A percentile compares a stretch with the other conserved stretches of the same genome.
Conservation (phyloP, 2,113 vertebrate species). For the Catharus minimus region DNA sequence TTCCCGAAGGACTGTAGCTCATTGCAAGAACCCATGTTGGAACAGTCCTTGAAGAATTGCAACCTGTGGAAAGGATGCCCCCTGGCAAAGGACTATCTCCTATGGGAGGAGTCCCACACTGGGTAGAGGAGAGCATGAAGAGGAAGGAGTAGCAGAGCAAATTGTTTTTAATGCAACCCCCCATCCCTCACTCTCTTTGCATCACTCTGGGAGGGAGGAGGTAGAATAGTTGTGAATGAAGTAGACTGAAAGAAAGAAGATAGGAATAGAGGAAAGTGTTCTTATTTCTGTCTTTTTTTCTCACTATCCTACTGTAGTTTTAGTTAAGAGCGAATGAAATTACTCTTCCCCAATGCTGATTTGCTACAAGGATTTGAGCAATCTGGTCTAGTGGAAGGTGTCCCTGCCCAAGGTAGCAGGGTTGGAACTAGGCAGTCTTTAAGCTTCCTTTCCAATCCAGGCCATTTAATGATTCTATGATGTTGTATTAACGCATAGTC, state of each 20-base stretch:
- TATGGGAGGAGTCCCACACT: rapidly evolving
- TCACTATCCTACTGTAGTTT: not conserved
- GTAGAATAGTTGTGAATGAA: not conserved
- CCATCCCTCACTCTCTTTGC: rapidly evolving
- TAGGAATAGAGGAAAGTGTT: rapidly evolving
- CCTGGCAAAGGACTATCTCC: not conserved
- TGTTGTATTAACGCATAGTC: not conserved
- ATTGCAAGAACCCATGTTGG: rapidly evolving
- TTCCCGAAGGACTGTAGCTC: not conserved
- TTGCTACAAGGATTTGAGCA: not conserved
- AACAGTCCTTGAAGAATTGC: not conserved
- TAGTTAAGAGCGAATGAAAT: not conserved
- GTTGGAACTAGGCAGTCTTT: not conserved
- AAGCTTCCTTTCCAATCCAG: not conserved
- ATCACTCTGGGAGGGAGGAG: not conserved
- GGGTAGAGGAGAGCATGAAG: rapidly evolving
- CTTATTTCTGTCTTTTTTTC: not conserved
- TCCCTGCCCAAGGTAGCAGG: rapidly evolving
- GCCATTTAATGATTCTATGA: not conserved
- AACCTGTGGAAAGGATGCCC: rapidly evolving
- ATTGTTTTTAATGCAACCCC: not conserved
- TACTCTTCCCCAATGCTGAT: not conserved
- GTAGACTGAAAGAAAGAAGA: not conserved
- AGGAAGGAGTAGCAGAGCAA: not conserved
- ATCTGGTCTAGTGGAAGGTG: not conserved